phyloP scores from a whole-genome alignment of 2,888 invertebrate species.

The Apantesis nais region DNA sequence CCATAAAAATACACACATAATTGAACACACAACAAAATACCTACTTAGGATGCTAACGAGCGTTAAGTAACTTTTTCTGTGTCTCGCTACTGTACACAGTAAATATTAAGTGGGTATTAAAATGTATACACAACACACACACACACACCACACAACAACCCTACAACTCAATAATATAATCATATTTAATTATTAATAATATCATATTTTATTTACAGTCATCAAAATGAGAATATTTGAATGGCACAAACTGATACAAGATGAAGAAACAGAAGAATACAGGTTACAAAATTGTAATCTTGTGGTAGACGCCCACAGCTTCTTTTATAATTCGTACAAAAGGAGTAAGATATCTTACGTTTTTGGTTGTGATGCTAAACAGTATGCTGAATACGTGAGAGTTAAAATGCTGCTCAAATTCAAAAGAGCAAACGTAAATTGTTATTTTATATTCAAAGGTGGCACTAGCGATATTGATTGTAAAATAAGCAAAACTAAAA shows the following conservation, averaged over 20 bases:
- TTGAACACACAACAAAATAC: too few species aligned
- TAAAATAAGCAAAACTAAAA: constrained; percentile 25
- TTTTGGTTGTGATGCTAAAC: constrained; percentile 56
- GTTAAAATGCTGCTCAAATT: constrained; percentile 46
- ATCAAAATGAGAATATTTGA: constrained; percentile 4
- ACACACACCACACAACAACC: too few species aligned
- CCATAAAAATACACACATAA: too few species aligned
- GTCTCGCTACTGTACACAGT: too few species aligned
- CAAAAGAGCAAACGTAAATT: constrained; percentile 54
- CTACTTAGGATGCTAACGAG: too few species aligned
- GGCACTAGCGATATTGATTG: constrained; percentile 43
- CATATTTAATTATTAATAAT: not conserved
- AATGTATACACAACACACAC: too few species aligned
- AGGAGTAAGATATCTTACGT: constrained; percentile 31
- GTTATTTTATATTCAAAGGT: constrained; percentile 59
- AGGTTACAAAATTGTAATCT: constrained; percentile 26
- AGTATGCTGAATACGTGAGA: constrained; percentile 49
- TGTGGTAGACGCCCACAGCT: constrained; percentile 60
- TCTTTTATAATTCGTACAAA: constrained; percentile 50
- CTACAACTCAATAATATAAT: too few species aligned
- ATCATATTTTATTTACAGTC: not conserved
- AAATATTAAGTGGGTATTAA: too few species aligned
- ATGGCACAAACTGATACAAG: not conserved
- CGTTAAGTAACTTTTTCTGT: too few species aligned
- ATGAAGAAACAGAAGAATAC: not conserved